Evolutionary conservation across 1,140 invertebrate genomes (phyloP), one percentile per base, ranked within the genome.

Genomic region (Bombus terrestris): DNA sequence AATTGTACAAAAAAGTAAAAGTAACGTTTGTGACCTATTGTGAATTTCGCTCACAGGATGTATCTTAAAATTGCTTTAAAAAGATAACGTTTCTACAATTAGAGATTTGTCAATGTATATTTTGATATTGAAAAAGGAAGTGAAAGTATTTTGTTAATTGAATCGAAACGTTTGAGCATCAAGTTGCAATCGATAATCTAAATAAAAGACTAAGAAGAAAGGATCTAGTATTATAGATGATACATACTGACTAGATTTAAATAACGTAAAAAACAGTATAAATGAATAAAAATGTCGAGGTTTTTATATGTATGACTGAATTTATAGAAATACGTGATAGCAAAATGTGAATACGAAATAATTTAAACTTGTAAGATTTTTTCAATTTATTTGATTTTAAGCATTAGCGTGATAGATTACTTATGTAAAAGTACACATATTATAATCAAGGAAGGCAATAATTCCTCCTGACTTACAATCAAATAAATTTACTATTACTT

Each of bases 401-500:
- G 83, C 53, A 62, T 68, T 15, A 71, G 53, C 22, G 22, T 41
- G 53, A 71, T 72, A 85, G 68, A 53, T 80, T 37, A 82, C 64
- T 62, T 83, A 78, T 81, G 68, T 86, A 86, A 81, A 86, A 72
- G 79, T 81, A 81, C 76, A 76, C 64, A 78, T 64, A 78, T 57
- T 86, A 76, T 76, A 72, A 83, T 83, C 37, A 76, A 83, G 62
- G 35, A 85, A 85, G 79, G 37, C 71, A 75, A 77, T 77, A 77
- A 76, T 82, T 77, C 18, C 22, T 77, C 66, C 53, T 85, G 37
- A 81, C 15, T 81, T 82, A 82, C 66, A 77, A 83, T 76, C 64
- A 74, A 86, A 76, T 83, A 76, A 82, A 83, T 74, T 81, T 81
- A 47, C 66, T 83, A 83, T 76, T 83, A 86, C 71, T 82, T 71